A percentile compares a stretch with the other conserved stretches of the same genome.
Evolutionary conservation across 2,888 invertebrate genomes (phyloP).

Genomic region (Yponomeuta evonymella): DNA sequence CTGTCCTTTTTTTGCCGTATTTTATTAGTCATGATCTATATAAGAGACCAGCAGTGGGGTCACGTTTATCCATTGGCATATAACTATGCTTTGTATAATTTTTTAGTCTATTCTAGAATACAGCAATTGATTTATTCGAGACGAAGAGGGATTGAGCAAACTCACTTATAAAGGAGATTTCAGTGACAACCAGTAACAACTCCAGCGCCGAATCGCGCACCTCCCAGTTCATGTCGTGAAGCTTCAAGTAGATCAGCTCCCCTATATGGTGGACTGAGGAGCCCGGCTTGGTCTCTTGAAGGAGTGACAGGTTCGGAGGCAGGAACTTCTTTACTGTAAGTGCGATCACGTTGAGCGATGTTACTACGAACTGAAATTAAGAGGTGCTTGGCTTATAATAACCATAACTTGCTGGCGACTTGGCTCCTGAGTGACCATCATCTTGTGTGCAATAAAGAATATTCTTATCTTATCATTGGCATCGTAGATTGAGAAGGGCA

Average conservation of each 20-base stretch:
- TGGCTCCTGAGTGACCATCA: no score
- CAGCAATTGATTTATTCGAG: no score
- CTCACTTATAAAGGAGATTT: constrained; percentile 83
- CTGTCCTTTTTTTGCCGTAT: no score
- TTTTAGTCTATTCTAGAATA: no score
- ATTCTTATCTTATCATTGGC: no score
- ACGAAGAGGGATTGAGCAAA: constrained; percentile 20
- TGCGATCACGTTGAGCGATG: constrained; percentile 81
- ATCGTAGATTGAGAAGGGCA: no score
- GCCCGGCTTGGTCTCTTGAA: constrained; percentile 80
- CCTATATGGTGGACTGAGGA: constrained; percentile 80
- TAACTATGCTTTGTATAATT: no score
- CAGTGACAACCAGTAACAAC: constrained; percentile 81
- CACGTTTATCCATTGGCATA: no score
- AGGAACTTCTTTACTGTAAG: constrained; percentile 84
- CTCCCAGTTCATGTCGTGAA: constrained; percentile 86
- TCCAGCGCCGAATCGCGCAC: constrained; percentile 86
- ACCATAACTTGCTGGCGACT: no score
- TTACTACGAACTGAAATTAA: constrained; percentile 79
- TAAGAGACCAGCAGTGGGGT: no score
- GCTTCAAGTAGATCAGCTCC: constrained; percentile 79
- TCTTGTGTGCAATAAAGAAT: no score
- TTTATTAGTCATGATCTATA: no score
- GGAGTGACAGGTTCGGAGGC: constrained; percentile 84
- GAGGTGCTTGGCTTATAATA: background rate